Evolutionary conservation across 2,113 vertebrate genomes (phyloP), one percentile per base, ranked within the genome.

Genomic region (Tiliqua scincoides): DNA sequence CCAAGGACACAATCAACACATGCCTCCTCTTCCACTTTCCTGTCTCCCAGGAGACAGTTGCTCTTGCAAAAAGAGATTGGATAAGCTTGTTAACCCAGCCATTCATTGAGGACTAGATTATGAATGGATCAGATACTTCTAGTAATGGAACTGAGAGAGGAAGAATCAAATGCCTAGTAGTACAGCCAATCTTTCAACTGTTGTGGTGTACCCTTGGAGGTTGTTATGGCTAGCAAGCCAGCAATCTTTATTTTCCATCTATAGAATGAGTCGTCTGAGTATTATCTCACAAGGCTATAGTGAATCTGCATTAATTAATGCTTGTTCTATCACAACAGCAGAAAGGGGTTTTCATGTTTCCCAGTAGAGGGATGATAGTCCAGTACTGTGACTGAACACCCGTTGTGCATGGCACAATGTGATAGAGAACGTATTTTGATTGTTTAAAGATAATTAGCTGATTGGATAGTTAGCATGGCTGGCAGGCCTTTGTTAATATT

Each of bases 391-490:
- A 86, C 52, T 61, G 35, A 82, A 85, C 48, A 89, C 86, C 71
- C 0, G 0, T 92, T 37, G 54, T 63, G n/a, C 52, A 18, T 59
- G 37, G 0, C 65, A 48, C 43, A 48, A 48, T 48, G 89, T 85
- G 20, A 0, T 0, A 0, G 1, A 82, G 85, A 84, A 72, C 82
- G 86, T 52, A 48, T 89, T 4, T 1, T 20, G 40, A 61, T 71
- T 87, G 48, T 92, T 90, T 84, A 76, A 87, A 84, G 73, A 85
- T 72, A 92, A 91, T 91, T 91, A 91, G 35, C 80, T 79, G 65
- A 91, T 88, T 32, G 1, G 1, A 59, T 89, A 89, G 85, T 63
- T 87, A 67, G 40, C 10, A 23, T 0, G 17, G 67, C 79, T 90
- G 25, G 2, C 84, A 89, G 90, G 82, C 87, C 86, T 88, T 91